Evolutionary conservation across 2,113 vertebrate genomes (phyloP).

Genomic region (Colossoma macropomum): DNA sequence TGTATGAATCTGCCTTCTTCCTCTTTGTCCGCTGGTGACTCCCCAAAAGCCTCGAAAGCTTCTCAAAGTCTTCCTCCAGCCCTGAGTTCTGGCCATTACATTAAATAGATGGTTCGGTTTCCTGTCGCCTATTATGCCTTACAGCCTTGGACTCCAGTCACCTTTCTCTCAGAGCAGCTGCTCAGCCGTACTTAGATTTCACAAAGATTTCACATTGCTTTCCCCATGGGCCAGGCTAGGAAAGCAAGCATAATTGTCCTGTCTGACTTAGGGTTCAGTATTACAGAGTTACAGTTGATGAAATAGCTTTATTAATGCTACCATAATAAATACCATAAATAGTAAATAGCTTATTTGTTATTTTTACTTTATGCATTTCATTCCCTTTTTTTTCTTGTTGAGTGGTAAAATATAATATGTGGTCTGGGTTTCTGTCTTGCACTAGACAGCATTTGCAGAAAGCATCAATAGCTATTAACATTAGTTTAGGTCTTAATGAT

Average conservation of each 20-base stretch:
- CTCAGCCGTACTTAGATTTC: slow-evolving; percentile 38
- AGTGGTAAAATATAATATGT: not conserved
- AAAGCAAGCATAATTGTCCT: slow-evolving; percentile 23
- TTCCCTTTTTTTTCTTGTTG: not conserved
- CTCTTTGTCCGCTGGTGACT: slow-evolving; percentile 31
- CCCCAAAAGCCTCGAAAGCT: not conserved
- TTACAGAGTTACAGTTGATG: slow-evolving; percentile 30
- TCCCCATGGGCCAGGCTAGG: not conserved
- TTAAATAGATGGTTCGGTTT: slow-evolving; percentile 46
- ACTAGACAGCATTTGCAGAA: not conserved
- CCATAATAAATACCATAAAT: slow-evolving; percentile 10
- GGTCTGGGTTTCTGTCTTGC: not conserved
- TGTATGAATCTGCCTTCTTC: not conserved
- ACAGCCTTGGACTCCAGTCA: slow-evolving; percentile 33
- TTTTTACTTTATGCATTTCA: no score
- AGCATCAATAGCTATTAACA: not conserved
- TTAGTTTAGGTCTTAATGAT: slow-evolving; percentile 9
- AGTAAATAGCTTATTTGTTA: not conserved
- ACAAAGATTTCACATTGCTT: slow-evolving; percentile 20
- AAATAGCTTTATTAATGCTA: slow-evolving; percentile 25
- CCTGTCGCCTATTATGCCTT: slow-evolving; percentile 36
- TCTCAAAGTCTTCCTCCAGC: not conserved
- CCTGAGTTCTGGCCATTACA: slow-evolving; percentile 22
- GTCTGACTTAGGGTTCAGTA: not conserved
- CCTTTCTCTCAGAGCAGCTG: slow-evolving; percentile 47